These are phyloP conservation scores for Nansenia antarctica DNA, from an alignment of 2,113 vertebrate genomes.

Conservation along the genomic window DNA sequence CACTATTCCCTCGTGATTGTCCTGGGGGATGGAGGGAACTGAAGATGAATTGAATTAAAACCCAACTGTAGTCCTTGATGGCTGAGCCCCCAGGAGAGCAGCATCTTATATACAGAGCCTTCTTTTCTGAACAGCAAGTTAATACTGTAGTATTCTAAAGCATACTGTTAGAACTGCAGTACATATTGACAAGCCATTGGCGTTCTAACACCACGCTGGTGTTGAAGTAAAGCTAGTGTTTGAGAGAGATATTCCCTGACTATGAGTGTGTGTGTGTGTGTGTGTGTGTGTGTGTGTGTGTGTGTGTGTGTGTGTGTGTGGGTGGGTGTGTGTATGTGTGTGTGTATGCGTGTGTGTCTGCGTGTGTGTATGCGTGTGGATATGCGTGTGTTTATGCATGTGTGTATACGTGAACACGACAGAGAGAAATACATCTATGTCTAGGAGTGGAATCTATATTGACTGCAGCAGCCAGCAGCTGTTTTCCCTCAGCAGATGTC, in stretches of 20 bases:
- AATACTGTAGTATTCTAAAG: too few relatives aligned
- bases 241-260: too few relatives aligned
- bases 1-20: constrained; percentile 16
- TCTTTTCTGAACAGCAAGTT: constrained; percentile 28
- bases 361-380: too few relatives aligned
- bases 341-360: too few relatives aligned
- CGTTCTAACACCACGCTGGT: too few relatives aligned
- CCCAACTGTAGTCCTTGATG: constrained; percentile 25
- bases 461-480: neutral
- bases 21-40: constrained; percentile 37
- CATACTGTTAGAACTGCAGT: constrained; percentile 18
- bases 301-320: neutral
- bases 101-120: constrained; percentile 28
- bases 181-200: too few relatives aligned
- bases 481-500: neutral
- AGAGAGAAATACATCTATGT: neutral
- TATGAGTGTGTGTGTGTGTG: too few relatives aligned
- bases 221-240: too few relatives aligned
- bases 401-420: too few relatives aligned
- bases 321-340: too few relatives aligned
- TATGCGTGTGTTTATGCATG: too few relatives aligned
- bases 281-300: constrained; percentile 48
- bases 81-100: constrained; percentile 34
- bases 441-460: neutral
- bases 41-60: constrained; percentile 40